Base-by-base conservation (phyloP, 2,888 invertebrate genomes). In the Andrena camellia region DNA sequence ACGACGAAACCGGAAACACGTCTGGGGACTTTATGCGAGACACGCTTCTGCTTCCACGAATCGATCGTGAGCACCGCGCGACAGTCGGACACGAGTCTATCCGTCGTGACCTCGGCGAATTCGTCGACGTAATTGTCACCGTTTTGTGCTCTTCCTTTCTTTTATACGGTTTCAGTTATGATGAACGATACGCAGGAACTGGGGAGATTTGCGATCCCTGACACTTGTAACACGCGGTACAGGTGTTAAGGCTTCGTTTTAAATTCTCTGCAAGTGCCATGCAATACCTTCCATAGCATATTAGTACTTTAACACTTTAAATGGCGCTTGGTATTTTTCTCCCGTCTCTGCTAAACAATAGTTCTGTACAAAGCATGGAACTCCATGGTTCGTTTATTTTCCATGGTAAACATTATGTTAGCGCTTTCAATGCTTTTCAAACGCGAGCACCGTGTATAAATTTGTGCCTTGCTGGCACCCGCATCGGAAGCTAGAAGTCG, bases 1-100 rank as follows among this genome's bases (percentile, higher is more conserved):
- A 59, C 81, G 72, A 71, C 76, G 78, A 86, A 85, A 86, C 86
- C 83, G 85, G 85, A 86, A 86, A 85, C 80, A 81, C 86, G 83
- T 83, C 78, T 42, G 83, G 68, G 68, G 81, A 81, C 72, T 68
- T 78, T 83, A 86, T 81, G 80, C 86, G 73, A 76, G 80, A 78
- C 83, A 81, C 73, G 81, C 78, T 69, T 69, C 75, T 60, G 60
- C 74, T 84, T 84, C 86, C 81, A 84, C 59, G 86, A 86, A 86
- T 69, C 82, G 84, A 83, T 81, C 76, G 70, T 72, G 77, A 69
- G 62, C 68, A 72, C 71, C 73, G 67, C 20, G 70, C 62, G 59
- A 72, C 68, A 4, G 57, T 60, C 35, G 48, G 54, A 67, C 73
- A 80, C 20, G 42, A 73, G 79, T 72, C 63, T 68, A 57, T 69